Evolutionary conservation across 2,888 invertebrate species (phyloP).

Genomic region (Ophion obscuratus): DNA sequence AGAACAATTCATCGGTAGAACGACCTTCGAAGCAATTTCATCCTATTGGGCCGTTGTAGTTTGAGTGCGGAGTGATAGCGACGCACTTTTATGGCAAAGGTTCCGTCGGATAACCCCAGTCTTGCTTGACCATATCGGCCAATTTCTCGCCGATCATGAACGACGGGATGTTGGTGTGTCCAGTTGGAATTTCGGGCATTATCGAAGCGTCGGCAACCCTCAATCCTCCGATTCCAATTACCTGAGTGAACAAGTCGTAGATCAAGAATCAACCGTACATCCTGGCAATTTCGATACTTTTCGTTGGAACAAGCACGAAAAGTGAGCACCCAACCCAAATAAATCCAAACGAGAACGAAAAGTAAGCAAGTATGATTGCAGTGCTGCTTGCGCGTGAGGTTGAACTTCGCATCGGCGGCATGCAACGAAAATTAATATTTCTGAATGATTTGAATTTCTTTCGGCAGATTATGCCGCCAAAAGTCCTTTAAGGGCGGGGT

Average conservation of each 20-base stretch:
- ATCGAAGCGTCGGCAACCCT: slow-evolving; percentile 89
- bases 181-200: slow-evolving; percentile 87
- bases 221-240: slow-evolving; percentile 85
- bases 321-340: too few relatives aligned
- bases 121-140: slow-evolving; percentile 87
- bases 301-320: too few relatives aligned
- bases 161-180: slow-evolving; percentile 88
- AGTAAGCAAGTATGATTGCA: too few relatives aligned
- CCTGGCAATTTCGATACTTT: too few relatives aligned
- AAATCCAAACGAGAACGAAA: too few relatives aligned
- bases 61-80: background rate
- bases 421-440: too few relatives aligned
- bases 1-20: background rate
- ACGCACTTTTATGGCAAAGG: slow-evolving; percentile 39
- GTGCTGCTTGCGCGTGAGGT: too few relatives aligned
- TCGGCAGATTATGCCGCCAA: too few relatives aligned
- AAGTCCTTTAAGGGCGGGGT: too few relatives aligned
- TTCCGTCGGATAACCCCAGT: slow-evolving; percentile 82
- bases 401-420: too few relatives aligned
- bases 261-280: too few relatives aligned
- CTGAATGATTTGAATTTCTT: too few relatives aligned
- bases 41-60: background rate
- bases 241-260: slow-evolving; percentile 61
- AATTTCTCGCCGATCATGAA: slow-evolving; percentile 90
- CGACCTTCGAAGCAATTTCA: background rate